Percentiles rank a stretch among this genome's conserved stretches.
Evolutionary conservation across 2,888 invertebrate species (phyloP).

Genomic region (Hedya salicella): DNA sequence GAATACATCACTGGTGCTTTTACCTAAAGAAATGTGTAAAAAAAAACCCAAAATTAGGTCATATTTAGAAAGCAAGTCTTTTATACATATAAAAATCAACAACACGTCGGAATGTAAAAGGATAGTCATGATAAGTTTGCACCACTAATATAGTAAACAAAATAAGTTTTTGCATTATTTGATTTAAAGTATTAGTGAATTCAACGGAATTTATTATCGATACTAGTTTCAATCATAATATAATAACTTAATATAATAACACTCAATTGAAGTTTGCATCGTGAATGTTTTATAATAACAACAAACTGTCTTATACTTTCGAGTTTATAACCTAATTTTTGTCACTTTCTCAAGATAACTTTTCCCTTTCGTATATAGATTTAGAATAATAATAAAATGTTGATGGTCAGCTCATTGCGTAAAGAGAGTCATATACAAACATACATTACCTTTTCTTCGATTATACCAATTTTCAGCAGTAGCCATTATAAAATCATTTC

Average conservation of each 20-base stretch:
- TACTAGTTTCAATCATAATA: background rate
- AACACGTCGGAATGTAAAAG: background rate
- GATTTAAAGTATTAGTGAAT: background rate
- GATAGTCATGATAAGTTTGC: background rate
- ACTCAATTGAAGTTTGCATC: background rate
- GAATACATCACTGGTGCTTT: constrained; percentile 87
- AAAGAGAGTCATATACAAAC: constrained; percentile 35
- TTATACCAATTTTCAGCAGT: constrained; percentile 78
- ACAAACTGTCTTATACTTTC: constrained; percentile 34
- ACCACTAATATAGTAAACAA: constrained; percentile 10
- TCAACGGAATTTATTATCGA: background rate
- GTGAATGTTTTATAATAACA: constrained; percentile 27
- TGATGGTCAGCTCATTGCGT: background rate
- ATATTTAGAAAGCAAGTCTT: background rate
- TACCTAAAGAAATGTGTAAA: constrained; percentile 73
- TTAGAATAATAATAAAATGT: constrained; percentile 1
- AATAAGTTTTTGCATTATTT: constrained; percentile 5
- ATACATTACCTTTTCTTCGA: constrained; percentile 75
- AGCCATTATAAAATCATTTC: constrained; percentile 79
- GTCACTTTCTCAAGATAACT: constrained; percentile 11
- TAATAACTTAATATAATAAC: background rate
- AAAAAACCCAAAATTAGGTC: constrained; percentile 39
- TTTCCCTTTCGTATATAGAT: background rate
- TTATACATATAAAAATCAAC: constrained; percentile 6
- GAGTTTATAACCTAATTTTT: constrained; percentile 36